A percentile compares a stretch with the other conserved stretches of the same genome.
Conservation (phyloP, 2,888 invertebrate species). For the Scaptomyza parva region DNA sequence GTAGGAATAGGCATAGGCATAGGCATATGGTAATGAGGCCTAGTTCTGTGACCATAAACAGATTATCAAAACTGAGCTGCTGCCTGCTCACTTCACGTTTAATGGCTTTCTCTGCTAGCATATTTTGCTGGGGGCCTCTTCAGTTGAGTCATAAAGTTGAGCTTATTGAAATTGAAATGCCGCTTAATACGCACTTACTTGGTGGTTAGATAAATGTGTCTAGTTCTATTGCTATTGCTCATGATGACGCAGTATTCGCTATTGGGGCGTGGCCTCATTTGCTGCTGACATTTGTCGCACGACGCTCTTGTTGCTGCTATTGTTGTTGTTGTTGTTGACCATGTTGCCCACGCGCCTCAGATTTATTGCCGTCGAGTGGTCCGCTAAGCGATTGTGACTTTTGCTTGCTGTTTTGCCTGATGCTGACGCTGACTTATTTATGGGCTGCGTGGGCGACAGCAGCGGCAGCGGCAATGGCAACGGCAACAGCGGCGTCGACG, state of each 20-base stretch:
- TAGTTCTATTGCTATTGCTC: slow-evolving; percentile 4
- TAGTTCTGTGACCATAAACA: slow-evolving; percentile 70
- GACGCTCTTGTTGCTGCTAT: slow-evolving; percentile 34
- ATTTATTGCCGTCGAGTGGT: slow-evolving; percentile 71
- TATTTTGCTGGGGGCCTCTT: slow-evolving; percentile 18
- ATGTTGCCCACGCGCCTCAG: slow-evolving; percentile 68
- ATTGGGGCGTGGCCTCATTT: slow-evolving; percentile 63
- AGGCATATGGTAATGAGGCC: slow-evolving; percentile 82
- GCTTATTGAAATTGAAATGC: slow-evolving; percentile 32
- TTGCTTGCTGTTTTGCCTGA: slow-evolving; percentile 20
- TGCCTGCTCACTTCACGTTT: slow-evolving; percentile 60
- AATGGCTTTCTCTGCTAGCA: slow-evolving; percentile 29
- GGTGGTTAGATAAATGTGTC: slow-evolving; percentile 26
- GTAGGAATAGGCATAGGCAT: slow-evolving; percentile 42
- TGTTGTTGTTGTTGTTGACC: slow-evolving; percentile 5
- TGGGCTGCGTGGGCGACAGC: slow-evolving; percentile 67
- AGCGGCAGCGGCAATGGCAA: slow-evolving; percentile 6
- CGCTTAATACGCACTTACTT: slow-evolving; percentile 57
- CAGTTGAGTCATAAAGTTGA: slow-evolving; percentile 56
- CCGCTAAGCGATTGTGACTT: slow-evolving; percentile 45
- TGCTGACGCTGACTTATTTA: slow-evolving; percentile 59
- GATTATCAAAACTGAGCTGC: slow-evolving; percentile 58
- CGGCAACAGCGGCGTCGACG: slow-evolving; percentile 4
- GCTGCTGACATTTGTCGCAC: slow-evolving; percentile 71
- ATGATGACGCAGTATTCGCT: slow-evolving; percentile 40